A percentile compares a stretch with the other conserved stretches of the same genome.
Evolutionary conservation across 2,888 invertebrate species (phyloP).

Genomic region (Eurois occulta): DNA sequence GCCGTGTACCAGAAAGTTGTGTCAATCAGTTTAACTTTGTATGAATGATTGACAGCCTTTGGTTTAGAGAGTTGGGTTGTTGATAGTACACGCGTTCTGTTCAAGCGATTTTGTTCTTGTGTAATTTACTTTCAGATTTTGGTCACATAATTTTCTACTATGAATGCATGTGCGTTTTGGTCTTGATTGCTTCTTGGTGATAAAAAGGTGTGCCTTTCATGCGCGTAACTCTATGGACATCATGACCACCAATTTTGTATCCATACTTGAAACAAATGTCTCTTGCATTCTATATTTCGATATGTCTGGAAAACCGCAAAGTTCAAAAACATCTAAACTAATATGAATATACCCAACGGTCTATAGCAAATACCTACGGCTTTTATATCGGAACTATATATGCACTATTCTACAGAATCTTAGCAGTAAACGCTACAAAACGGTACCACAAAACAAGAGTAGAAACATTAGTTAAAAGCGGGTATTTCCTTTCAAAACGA

Average conservation of each 20-base stretch:
- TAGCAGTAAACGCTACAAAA: conserved; percentile 21
- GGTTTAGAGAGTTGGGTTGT: conserved; percentile 14
- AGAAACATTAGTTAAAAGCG: background rate
- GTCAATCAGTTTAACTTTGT: conserved; percentile 31
- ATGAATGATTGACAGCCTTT: conserved; percentile 32
- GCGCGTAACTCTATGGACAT: background rate
- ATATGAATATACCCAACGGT: background rate
- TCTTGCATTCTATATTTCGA: background rate
- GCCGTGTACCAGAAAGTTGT: conserved; percentile 21
- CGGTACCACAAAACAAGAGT: conserved; percentile 12
- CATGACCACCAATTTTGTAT: background rate
- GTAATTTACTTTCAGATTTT: background rate
- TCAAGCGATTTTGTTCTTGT: background rate
- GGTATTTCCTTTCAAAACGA: conserved; percentile 65
- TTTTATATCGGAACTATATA: background rate
- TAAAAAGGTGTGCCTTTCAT: background rate
- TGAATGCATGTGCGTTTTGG: background rate
- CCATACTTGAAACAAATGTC: background rate
- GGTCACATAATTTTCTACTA: background rate
- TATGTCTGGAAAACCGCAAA: background rate
- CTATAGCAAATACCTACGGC: background rate
- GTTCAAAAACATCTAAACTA: background rate
- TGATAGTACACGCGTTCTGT: background rate
- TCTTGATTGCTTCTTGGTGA: background rate
- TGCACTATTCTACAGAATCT: background rate